Percentiles rank a stretch among this genome's conserved stretches.
Evolutionary conservation across 2,888 invertebrate species (phyloP).

Genomic region (Papilio elwesi): DNA sequence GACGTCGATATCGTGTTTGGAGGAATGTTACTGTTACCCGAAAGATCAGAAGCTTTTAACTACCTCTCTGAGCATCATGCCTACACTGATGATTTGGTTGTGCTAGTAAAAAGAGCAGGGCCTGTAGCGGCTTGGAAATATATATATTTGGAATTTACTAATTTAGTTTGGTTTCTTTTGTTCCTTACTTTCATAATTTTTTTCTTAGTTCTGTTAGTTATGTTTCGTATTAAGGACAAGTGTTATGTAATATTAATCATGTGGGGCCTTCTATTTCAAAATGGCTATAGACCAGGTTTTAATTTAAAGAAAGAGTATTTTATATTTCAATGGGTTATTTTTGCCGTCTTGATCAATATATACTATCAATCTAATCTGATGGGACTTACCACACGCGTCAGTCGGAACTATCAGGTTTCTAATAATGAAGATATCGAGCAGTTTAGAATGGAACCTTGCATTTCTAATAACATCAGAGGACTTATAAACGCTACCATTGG

Average conservation of each 20-base stretch:
- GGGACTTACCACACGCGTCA: conserved; percentile 56
- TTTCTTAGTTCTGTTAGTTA: conserved; percentile 46
- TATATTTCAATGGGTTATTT: conserved; percentile 60
- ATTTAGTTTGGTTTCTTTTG: conserved; percentile 55
- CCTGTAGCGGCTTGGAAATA: conserved; percentile 53
- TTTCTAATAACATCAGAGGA: conserved; percentile 50
- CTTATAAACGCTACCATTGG: conserved; percentile 46
- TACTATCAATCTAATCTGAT: conserved; percentile 59
- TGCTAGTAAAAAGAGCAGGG: conserved; percentile 55
- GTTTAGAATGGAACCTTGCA: conserved; percentile 57
- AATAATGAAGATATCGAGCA: conserved; percentile 48
- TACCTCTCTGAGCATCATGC: conserved; percentile 55
- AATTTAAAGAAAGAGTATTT: conserved; percentile 46
- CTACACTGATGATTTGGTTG: conserved; percentile 54
- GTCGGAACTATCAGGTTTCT: conserved; percentile 57
- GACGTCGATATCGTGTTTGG: conserved; percentile 50
- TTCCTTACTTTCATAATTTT: conserved; percentile 49
- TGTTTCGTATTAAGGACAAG: conserved; percentile 50
- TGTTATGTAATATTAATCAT: conserved; percentile 50
- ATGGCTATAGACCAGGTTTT: conserved; percentile 47
- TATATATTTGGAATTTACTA: conserved; percentile 55
- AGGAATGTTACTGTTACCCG: conserved; percentile 47
- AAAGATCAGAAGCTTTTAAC: conserved; percentile 51
- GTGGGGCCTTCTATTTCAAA: conserved; percentile 53
- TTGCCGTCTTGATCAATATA: conserved; percentile 56